Conservation (phyloP, 2,113 vertebrate genomes). For the Callospermophilus lateralis region DNA sequence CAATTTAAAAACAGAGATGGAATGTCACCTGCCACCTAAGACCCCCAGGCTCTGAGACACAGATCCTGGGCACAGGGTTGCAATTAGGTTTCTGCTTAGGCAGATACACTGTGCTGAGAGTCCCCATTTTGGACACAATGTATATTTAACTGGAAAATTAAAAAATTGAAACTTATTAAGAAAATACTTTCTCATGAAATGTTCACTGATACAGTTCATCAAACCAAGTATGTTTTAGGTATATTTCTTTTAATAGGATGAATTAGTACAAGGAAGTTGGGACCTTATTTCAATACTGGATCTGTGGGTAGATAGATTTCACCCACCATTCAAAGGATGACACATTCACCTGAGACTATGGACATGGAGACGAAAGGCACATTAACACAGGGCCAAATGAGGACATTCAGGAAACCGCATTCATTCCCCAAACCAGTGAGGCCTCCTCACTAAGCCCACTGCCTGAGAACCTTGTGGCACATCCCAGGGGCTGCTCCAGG, state of each 20-base stretch:
- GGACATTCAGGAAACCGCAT: background rate
- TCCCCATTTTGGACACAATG: background rate
- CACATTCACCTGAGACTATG: fast-evolving
- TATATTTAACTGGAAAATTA: background rate
- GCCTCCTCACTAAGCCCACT: fast-evolving
- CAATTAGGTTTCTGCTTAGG: fast-evolving
- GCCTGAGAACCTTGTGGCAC: no score
- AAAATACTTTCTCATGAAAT: background rate
- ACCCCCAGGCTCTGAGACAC: fast-evolving
- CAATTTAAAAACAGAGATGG: background rate
- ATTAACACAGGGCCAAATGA: fast-evolving
- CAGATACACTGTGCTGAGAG: fast-evolving
- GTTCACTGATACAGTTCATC: fast-evolving
- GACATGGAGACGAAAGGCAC: background rate
- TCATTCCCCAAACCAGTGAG: fast-evolving
- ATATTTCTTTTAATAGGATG: background rate
- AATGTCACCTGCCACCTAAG: background rate
- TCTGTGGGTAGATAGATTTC: background rate
- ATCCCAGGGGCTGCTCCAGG: fast-evolving
- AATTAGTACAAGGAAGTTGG: background rate
- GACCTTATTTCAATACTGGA: background rate
- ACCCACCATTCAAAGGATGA: background rate
- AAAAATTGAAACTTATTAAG: background rate
- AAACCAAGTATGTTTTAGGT: no score
- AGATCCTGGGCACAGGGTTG: fast-evolving